These are phyloP conservation scores for Phyllotreta striolata DNA, from an alignment of 2,888 invertebrate genomes.

Conservation along the genomic window DNA sequence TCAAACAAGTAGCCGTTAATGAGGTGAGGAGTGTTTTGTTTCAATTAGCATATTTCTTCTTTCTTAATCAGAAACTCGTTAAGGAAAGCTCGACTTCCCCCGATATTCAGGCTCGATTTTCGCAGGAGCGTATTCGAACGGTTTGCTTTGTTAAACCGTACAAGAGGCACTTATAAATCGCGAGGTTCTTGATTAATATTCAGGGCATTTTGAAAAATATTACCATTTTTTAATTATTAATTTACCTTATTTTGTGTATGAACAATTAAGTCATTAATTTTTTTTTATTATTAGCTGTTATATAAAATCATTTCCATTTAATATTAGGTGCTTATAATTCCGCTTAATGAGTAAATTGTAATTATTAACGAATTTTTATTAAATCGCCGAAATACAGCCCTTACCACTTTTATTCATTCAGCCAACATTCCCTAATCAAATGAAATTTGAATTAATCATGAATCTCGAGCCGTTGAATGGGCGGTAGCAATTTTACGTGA, in stretches of 20 bases:
- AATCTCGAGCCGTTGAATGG: background rate
- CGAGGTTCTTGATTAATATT: background rate
- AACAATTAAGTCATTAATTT: too few species aligned
- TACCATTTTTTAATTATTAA: too few species aligned
- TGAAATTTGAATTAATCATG: constrained; percentile 14
- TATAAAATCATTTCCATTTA: too few species aligned
- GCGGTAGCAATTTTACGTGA: background rate
- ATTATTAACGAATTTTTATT: too few species aligned
- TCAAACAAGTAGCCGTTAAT: constrained; percentile 11
- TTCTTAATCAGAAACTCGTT: constrained; percentile 12
- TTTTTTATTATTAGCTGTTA: too few species aligned
- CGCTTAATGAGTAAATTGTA: too few species aligned
- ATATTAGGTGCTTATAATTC: too few species aligned
- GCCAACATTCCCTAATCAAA: constrained; percentile 9
- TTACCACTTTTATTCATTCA: background rate
- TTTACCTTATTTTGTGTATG: too few species aligned
- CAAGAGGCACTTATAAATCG: background rate
- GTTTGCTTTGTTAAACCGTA: background rate
- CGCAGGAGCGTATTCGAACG: background rate
- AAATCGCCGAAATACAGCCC: background rate
- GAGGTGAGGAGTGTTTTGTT: constrained; percentile 13
- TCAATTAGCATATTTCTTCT: constrained; percentile 14
- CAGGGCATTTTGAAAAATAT: background rate
- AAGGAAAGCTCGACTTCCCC: background rate
- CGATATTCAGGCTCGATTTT: background rate